Conservation (phyloP, 2,113 vertebrate genomes). For the Varanus salvator region DNA sequence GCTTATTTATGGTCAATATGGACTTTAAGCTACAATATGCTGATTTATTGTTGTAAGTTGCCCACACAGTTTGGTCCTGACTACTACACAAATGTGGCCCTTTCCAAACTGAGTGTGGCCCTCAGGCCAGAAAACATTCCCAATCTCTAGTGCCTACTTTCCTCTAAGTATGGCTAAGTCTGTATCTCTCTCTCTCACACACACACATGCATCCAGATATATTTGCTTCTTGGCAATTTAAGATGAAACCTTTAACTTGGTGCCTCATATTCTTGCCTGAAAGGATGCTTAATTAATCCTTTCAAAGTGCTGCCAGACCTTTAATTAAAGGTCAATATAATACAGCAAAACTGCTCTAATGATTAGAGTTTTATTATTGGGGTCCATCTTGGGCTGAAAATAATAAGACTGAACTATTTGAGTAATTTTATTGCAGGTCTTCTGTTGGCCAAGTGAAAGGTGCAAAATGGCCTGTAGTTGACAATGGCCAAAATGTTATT, state of each 20-base stretch:
- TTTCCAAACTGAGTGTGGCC: too few species aligned
- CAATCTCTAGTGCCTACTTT: too few species aligned
- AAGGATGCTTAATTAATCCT: slow-evolving; percentile 10
- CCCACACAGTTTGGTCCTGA: too few species aligned
- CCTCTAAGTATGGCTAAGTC: background rate
- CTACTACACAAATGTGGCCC: too few species aligned
- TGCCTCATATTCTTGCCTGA: background rate
- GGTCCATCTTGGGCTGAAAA: background rate
- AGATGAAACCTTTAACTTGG: background rate
- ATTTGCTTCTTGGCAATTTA: background rate
- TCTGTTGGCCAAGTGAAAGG: background rate
- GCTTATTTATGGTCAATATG: too few species aligned
- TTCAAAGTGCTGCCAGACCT: background rate
- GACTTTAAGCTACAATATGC: too few species aligned
- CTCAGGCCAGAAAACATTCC: too few species aligned
- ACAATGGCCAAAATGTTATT: background rate
- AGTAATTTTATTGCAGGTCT: background rate
- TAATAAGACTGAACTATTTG: background rate
- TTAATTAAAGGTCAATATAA: slow-evolving; percentile 3
- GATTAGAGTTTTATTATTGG: background rate
- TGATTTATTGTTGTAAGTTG: too few species aligned
- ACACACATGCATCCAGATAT: background rate
- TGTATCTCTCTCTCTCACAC: background rate
- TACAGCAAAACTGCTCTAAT: background rate
- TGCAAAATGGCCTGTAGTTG: background rate